A percentile compares a stretch with the other conserved stretches of the same genome.
Evolutionary conservation across 2,113 vertebrate species (phyloP).

Genomic region (Malaclemys terrapin): DNA sequence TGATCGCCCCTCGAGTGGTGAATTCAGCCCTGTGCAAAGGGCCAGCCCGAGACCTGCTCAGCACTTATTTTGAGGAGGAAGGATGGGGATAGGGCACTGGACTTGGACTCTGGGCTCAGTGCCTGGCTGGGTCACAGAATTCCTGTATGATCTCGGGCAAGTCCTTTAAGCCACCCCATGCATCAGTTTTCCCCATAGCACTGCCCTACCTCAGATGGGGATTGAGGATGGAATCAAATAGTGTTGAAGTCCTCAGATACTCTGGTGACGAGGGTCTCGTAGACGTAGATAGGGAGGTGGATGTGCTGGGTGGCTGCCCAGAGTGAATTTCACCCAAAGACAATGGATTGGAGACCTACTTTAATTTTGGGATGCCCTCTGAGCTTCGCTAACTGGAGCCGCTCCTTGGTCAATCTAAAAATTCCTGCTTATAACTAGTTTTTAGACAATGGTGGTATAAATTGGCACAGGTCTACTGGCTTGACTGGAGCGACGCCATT

Average conservation of each 20-base stretch:
- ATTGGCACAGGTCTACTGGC: background rate
- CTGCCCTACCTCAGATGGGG: background rate
- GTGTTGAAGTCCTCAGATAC: background rate
- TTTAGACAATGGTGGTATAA: background rate
- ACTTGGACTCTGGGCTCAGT: accelerated
- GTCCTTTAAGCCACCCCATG: background rate
- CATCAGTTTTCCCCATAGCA: background rate
- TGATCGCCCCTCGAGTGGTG: background rate
- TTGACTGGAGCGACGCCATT: background rate
- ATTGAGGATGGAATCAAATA: background rate
- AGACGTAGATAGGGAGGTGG: background rate
- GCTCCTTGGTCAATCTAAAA: background rate
- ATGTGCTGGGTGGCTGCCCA: background rate
- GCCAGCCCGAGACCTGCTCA: background rate
- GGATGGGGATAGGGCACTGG: background rate
- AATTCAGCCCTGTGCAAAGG: background rate
- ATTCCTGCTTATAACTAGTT: background rate
- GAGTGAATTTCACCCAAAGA: background rate
- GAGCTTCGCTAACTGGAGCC: background rate
- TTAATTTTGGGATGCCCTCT: background rate
- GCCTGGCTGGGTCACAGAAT: background rate
- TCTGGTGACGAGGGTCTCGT: too few species aligned
- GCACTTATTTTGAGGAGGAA: background rate
- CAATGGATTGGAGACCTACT: too few species aligned
- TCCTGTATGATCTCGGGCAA: background rate